Evolutionary conservation across 2,888 invertebrate species (phyloP), one percentile per base, ranked within the genome.

Genomic region (Acronicta leporina): DNA sequence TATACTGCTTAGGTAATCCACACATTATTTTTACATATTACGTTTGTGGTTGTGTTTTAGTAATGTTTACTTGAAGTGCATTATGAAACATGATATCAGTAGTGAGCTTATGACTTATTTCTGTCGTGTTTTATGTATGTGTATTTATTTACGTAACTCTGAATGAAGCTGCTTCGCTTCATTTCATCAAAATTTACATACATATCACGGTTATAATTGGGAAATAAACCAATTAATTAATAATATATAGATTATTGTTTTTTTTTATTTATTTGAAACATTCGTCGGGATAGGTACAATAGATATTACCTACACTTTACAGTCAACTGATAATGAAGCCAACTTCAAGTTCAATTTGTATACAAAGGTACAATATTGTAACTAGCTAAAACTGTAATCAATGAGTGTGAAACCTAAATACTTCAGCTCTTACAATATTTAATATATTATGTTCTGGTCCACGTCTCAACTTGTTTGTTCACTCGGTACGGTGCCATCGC

Each of bases 1-100:
- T 75, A 77, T 81, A 69, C 61, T 77, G 75, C 68, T 72, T 71
- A 71, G 50, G 72, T 48, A 67, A 75, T 66, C 62, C 58, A 63
- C 51, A 56, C 50, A 56, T 20, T 69, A 62, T 52, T 61, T 63
- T 61, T 52, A 62, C 45, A 57, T 47, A 61, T 50, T 65, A 40
- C 15, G 50, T 66, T 52, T 41, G 33, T 45, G 14, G 6, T 44
- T 63, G 27, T 52, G 44, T 20, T 16, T 56, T 60, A 68, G 73
- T 68, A 42, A 73, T 68, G 52, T 73, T 73, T 68, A 48, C 51
- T 51, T 55, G 13, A 9, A 45, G 14, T 54, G 45, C 38, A 46
- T 14, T 51, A 15, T 41, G 42, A 40, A 50, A 53, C 50, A 27
- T 10, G 40, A 38, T 45, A 38, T 14, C n/a, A 55, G 38, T n/a